phyloP scores from a whole-genome alignment of 2,888 invertebrate species.

The Gari tellinella region DNA sequence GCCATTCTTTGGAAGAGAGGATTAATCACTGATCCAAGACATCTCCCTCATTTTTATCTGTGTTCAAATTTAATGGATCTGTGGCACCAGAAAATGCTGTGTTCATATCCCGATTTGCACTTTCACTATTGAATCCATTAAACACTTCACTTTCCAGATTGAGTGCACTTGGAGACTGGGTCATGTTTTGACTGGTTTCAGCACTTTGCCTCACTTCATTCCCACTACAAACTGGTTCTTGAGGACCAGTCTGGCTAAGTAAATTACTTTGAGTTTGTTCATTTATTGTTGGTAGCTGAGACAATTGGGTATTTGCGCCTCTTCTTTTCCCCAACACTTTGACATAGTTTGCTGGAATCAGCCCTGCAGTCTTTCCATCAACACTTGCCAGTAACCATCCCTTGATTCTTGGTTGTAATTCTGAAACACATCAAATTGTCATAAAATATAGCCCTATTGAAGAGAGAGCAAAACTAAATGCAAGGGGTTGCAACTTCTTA shows the following conservation, averaged over 20 bases:
- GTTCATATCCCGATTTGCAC: too few relatives aligned
- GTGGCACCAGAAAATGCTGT: too few relatives aligned
- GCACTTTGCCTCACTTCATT: not conserved
- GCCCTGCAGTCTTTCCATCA: slow-evolving; percentile 85
- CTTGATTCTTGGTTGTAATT: slow-evolving; percentile 89
- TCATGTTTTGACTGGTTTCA: not conserved
- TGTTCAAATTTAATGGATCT: too few relatives aligned
- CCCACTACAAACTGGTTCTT: not conserved
- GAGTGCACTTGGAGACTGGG: slow-evolving; percentile 47
- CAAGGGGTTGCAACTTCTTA: too few relatives aligned
- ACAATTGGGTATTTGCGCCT: slow-evolving; percentile 47
- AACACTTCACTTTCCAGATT: slow-evolving; percentile 40
- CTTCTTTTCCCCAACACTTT: slow-evolving; percentile 84
- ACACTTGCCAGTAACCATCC: slow-evolving; percentile 86
- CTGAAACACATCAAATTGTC: slow-evolving; percentile 85
- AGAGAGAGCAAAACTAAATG: too few relatives aligned
- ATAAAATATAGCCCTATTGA: not conserved
- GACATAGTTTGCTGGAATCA: slow-evolving; percentile 87
- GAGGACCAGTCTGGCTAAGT: slow-evolving; percentile 19
- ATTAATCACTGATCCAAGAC: too few relatives aligned
- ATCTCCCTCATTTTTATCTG: too few relatives aligned
- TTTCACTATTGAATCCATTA: too few relatives aligned
- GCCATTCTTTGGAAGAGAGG: too few relatives aligned
- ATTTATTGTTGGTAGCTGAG: slow-evolving; percentile 9
- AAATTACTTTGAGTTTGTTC: slow-evolving; percentile 17